Evolutionary conservation across 1,140 invertebrate species (phyloP), one percentile per base, ranked within the genome.

Genomic region (Scaptomyza hsui): DNA sequence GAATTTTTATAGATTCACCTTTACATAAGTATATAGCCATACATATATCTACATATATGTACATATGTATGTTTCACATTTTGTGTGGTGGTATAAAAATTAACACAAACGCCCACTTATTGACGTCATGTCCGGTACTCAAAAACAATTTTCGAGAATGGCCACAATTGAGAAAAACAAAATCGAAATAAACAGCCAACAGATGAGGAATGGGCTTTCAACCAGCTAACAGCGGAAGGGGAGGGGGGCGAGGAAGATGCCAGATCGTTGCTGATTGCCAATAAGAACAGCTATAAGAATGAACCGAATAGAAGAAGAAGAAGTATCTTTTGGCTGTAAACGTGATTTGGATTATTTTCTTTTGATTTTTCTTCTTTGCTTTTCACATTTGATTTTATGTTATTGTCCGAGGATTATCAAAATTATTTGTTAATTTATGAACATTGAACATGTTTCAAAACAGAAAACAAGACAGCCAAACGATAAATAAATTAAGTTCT

Each of bases 141-240:
- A 88, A 88, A 88, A 88, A 88, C 82, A 88, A 88, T 88, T 88
- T 88, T 88, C 82, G 83, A 88, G 83, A 78, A 88, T 88, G 82
- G 78, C 86, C 82, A 88, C 83, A 89, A 88, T 88, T 89, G 82
- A 70, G 83, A 82, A 88, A 86, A 86, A 78, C 82, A 86, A 86
- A 86, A 88, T 88, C 86, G 77, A 88, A 88, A 88, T 78, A 64
- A 88, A 88, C 74, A 71, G 68, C 26, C 61, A 65, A 52, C 61
- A 64, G 51, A 70, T 64, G 67, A 70, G 52, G 52, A 70, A 57
- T 65, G 52, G 39, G 19, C 45, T 35, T 19, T 32, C 2, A 4
- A 4, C n/a, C 12, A 48, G 19, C 53, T 12, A 13, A 9, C 1
- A 5, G 32, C 0, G 48, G 12, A 18, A 15, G 7, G 4, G 35